A percentile compares a stretch with the other conserved stretches of the same genome.
Conservation (phyloP, 37 sponge, comb jelly and placozoan genomes). For the Aphrocallistes beatrix region DNA sequence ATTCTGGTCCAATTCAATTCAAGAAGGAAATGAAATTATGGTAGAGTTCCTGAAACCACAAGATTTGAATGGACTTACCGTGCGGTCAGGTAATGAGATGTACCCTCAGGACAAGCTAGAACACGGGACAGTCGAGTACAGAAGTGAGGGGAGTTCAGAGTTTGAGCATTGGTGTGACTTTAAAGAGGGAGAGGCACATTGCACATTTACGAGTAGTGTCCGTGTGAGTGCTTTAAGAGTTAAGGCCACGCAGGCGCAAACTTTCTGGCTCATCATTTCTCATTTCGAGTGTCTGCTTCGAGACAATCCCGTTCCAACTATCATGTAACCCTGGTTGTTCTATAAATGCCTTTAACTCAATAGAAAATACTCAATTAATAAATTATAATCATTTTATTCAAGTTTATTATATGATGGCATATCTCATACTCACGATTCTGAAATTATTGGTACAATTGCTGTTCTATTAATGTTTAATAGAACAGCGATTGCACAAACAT, state of each 20-base stretch:
- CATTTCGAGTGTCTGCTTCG: not conserved
- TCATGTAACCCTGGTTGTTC: too few relatives aligned
- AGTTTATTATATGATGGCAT: too few relatives aligned
- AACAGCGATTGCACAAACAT: too few relatives aligned
- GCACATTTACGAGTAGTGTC: not conserved
- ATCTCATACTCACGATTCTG: too few relatives aligned
- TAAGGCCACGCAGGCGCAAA: not conserved
- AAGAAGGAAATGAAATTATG: not conserved
- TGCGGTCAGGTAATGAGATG: not conserved
- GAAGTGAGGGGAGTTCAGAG: not conserved
- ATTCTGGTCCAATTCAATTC: not conserved
- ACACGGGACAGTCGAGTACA: not conserved
- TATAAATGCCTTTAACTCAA: too few relatives aligned
- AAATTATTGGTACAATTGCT: too few relatives aligned
- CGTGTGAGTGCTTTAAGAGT: not conserved
- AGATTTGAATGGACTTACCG: not conserved
- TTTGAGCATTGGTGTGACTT: slow-evolving; percentile 6
- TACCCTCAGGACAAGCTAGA: not conserved
- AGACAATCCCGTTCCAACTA: too few relatives aligned
- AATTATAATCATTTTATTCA: too few relatives aligned
- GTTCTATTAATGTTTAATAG: too few relatives aligned
- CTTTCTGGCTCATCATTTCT: not conserved
- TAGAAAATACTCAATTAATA: too few relatives aligned
- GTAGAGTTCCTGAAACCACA: not conserved
- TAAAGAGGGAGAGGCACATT: not conserved